These are phyloP conservation scores for Dynastes tityus DNA, from an alignment of 2,888 invertebrate genomes.

Conservation along the genomic window DNA sequence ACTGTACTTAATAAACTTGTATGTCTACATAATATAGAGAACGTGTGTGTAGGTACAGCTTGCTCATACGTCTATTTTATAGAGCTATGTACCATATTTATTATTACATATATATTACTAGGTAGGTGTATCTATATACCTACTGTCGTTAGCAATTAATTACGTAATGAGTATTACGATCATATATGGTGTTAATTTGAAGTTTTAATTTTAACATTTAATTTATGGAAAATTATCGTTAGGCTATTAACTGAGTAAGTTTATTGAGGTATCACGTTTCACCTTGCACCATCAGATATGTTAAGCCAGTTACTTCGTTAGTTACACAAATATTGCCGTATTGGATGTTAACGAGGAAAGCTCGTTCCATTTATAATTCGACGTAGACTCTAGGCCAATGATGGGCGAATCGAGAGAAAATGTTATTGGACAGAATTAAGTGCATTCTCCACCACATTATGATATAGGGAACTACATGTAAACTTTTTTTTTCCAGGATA, in stretches of 20 bases:
- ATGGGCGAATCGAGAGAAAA: too few relatives aligned
- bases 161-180: slow-evolving; percentile 39
- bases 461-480: too few relatives aligned
- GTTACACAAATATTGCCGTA: slow-evolving; percentile 12
- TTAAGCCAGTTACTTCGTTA: slow-evolving; percentile 20
- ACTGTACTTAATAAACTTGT: background rate
- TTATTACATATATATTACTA: slow-evolving; percentile 2
- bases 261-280: slow-evolving; percentile 24
- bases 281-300: slow-evolving; percentile 26
- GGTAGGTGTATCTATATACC: slow-evolving; percentile 1
- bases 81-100: slow-evolving; percentile 5
- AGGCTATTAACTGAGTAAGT: slow-evolving; percentile 13
- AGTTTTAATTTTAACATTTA: slow-evolving; percentile 36
- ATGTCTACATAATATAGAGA: slow-evolving; percentile 16
- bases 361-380: too few relatives aligned
- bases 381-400: too few relatives aligned
- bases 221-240: slow-evolving; percentile 27
- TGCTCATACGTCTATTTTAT: background rate
- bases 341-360: slow-evolving; percentile 2
- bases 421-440: too few relatives aligned
- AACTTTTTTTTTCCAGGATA: too few relatives aligned
- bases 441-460: too few relatives aligned
- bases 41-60: background rate
- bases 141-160: slow-evolving; percentile 38
- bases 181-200: slow-evolving; percentile 47